Conservation (phyloP, 2,797 vertebrate genomes). For the Remorina albescens region DNA sequence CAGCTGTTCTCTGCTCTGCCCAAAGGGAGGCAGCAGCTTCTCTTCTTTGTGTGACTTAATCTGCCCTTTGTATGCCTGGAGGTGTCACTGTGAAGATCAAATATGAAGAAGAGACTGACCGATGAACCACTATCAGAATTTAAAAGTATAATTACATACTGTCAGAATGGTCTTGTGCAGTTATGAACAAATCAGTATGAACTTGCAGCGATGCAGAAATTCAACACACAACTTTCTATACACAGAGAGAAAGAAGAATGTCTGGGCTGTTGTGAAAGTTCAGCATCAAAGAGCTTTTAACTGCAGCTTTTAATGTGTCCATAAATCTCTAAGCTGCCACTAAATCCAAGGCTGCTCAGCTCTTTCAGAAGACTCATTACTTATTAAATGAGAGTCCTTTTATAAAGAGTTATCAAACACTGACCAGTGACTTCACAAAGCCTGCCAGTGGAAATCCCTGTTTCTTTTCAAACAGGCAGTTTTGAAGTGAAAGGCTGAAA, state of each 20-base stretch:
- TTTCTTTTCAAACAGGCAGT: neutral
- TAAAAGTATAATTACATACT: neutral
- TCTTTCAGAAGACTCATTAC: slow-evolving; percentile 31
- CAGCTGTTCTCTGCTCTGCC: slow-evolving; percentile 37
- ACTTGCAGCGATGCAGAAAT: neutral
- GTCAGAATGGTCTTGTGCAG: neutral
- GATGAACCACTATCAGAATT: neutral
- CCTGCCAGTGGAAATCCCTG: slow-evolving; percentile 24
- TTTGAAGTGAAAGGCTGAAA: slow-evolving; percentile 7
- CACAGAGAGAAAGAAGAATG: neutral
- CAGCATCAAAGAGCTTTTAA: slow-evolving; percentile 45
- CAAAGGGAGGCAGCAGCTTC: slow-evolving; percentile 64
- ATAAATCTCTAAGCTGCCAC: slow-evolving; percentile 50
- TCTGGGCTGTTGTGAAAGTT: slow-evolving; percentile 3
- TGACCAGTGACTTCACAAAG: slow-evolving; percentile 23
- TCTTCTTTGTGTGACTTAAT: neutral
- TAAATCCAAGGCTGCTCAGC: slow-evolving; percentile 26
- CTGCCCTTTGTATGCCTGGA: neutral
- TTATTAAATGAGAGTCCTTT: slow-evolving; percentile 28
- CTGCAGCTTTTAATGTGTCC: slow-evolving; percentile 8
- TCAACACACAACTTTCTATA: neutral
- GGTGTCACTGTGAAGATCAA: neutral
- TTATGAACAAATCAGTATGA: neutral
- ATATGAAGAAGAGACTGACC: neutral
- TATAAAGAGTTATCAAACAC: neutral